A percentile compares a stretch with the other conserved stretches of the same genome.
phyloP scores from a whole-genome alignment of 2,797 vertebrate species.

The Hemibagrus guttatus region DNA sequence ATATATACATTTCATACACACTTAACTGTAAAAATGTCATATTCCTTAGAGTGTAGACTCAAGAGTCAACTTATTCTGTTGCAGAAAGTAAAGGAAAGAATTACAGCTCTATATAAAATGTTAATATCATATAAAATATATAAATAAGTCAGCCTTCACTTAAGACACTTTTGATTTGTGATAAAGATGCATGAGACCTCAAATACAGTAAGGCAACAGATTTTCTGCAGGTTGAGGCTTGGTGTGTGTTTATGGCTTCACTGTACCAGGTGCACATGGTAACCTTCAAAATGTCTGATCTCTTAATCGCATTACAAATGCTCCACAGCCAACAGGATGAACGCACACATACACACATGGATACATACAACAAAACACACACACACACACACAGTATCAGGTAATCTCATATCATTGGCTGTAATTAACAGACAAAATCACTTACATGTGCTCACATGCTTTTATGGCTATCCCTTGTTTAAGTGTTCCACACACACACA shows the following conservation, averaged over 20 bases:
- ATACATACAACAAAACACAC: constrained; percentile 41
- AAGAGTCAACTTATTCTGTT: too few relatives aligned
- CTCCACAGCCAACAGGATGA: constrained; percentile 46
- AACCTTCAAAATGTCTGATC: constrained; percentile 74
- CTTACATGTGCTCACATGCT: background rate
- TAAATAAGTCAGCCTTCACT: too few relatives aligned
- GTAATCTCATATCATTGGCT: background rate
- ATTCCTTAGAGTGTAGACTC: too few relatives aligned
- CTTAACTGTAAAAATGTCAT: too few relatives aligned
- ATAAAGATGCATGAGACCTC: too few relatives aligned
- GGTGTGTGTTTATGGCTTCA: constrained; percentile 12
- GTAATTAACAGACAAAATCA: background rate
- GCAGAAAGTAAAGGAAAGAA: too few relatives aligned
- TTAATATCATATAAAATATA: too few relatives aligned
- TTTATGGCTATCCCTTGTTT: background rate
- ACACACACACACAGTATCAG: constrained; percentile 42
- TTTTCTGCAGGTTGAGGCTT: background rate
- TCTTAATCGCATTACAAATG: constrained; percentile 77
- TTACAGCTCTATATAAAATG: too few relatives aligned
- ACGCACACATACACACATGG: constrained; percentile 33
- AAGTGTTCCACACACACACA: constrained; percentile 23
- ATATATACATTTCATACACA: too few relatives aligned
- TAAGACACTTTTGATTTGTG: too few relatives aligned
- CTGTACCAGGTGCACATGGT: constrained; percentile 35
- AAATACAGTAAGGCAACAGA: background rate